Percentiles rank a stretch among this genome's conserved stretches.
These are phyloP conservation scores for Nemapogon koenigi DNA, from an alignment of 2,888 invertebrate genomes.

Conservation along the genomic window DNA sequence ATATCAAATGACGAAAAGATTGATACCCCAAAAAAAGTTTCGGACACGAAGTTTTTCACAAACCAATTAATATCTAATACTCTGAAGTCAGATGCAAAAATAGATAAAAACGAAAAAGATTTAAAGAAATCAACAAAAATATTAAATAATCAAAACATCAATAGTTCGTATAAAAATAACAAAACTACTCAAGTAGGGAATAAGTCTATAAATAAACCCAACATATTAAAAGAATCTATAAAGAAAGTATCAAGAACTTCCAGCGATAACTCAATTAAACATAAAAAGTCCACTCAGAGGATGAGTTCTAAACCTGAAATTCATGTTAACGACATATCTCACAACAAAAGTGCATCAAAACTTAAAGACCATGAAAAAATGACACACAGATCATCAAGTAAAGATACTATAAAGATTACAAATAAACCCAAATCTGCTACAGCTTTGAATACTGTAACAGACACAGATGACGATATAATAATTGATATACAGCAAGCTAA, in stretches of 20 bases:
- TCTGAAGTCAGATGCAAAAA: too few relatives aligned
- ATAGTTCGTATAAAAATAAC: too few relatives aligned
- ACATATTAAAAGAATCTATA: too few relatives aligned
- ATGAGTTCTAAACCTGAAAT: constrained; percentile 58
- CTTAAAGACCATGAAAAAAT: constrained; percentile 19
- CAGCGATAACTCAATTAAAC: constrained; percentile 64
- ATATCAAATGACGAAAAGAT: too few relatives aligned
- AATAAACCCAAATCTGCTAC: constrained; percentile 55
- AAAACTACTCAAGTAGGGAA: too few relatives aligned
- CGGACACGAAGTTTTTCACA: too few relatives aligned
- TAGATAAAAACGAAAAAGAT: too few relatives aligned
- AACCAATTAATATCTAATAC: too few relatives aligned
- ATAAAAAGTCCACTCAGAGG: constrained; percentile 48
- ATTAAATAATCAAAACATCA: too few relatives aligned
- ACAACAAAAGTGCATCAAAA: constrained; percentile 27
- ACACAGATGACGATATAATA: constrained; percentile 67
- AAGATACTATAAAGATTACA: constrained; percentile 37
- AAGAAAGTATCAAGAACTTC: constrained; percentile 61
- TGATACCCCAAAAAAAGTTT: too few relatives aligned
- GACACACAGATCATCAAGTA: constrained; percentile 28
- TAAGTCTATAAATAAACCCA: too few relatives aligned
- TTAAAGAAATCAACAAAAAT: too few relatives aligned
- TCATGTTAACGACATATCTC: constrained; percentile 40
- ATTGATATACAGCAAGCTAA: constrained; percentile 75
- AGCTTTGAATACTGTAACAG: constrained; percentile 54